phyloP scores from a whole-genome alignment of 2,888 invertebrate species.

The Esperia sulphurella region DNA sequence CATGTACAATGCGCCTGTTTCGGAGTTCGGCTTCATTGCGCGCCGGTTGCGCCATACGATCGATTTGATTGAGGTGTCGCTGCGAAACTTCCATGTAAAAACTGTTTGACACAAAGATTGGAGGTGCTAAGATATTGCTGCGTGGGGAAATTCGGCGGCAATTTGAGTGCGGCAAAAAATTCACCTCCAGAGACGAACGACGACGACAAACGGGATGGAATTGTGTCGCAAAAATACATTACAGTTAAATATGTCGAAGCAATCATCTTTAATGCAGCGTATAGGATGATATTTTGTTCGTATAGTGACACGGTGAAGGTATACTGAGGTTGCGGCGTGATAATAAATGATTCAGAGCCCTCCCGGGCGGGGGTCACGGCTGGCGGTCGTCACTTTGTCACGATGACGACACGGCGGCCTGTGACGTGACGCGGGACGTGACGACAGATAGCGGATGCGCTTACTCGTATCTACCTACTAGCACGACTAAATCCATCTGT shows the following conservation, averaged over 20 bases:
- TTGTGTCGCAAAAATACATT: neutral
- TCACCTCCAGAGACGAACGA: neutral
- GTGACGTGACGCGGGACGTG: slow-evolving; percentile 7
- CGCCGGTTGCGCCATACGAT: slow-evolving; percentile 5
- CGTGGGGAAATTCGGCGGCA: neutral
- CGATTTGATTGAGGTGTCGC: slow-evolving; percentile 3
- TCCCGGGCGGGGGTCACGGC: neutral
- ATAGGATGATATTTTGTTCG: neutral
- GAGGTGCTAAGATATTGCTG: neutral
- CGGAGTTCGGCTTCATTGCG: slow-evolving; percentile 6
- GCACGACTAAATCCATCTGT: neutral
- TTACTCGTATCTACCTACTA: neutral
- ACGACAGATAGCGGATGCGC: slow-evolving; percentile 5
- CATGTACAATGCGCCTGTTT: slow-evolving; percentile 20
- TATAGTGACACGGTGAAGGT: neutral
- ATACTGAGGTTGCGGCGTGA: slow-evolving; percentile 17
- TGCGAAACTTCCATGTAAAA: slow-evolving; percentile 2
- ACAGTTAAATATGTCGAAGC: neutral
- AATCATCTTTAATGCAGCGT: neutral
- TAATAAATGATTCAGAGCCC: slow-evolving; percentile 41
- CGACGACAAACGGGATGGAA: neutral
- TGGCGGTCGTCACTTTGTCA: slow-evolving; percentile 9
- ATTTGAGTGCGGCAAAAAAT: neutral
- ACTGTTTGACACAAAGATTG: neutral
- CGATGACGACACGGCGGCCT: slow-evolving; percentile 7